Evolutionary conservation across 2,113 vertebrate species (phyloP).

Genomic region (Alethe diademata): DNA sequence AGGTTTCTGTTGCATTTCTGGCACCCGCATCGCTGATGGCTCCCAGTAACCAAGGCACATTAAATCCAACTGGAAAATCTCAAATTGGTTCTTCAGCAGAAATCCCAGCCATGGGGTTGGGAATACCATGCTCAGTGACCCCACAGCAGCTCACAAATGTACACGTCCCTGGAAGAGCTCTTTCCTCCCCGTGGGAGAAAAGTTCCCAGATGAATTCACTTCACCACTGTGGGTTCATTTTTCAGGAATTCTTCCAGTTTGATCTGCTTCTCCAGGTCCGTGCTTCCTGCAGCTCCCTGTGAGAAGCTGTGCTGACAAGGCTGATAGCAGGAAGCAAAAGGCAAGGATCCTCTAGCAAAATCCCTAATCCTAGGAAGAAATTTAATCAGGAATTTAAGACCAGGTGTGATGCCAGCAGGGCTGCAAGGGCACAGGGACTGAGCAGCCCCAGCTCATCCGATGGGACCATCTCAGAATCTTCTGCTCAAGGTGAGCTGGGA

Average conservation of each 20-base stretch:
- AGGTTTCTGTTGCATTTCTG: background rate
- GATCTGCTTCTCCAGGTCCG: background rate
- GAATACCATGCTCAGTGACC: background rate
- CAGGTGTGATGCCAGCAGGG: background rate
- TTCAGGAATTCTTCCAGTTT: background rate
- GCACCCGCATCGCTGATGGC: background rate
- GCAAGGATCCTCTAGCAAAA: background rate
- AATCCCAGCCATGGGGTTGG: background rate
- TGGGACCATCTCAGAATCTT: background rate
- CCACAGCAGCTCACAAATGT: no score
- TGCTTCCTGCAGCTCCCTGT: rapidly evolving
- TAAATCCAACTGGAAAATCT: background rate
- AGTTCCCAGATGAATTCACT: background rate
- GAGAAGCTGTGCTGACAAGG: background rate
- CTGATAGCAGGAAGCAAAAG: background rate
- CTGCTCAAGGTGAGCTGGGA: background rate
- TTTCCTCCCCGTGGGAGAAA: background rate
- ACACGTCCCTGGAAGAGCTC: background rate
- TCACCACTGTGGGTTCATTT: background rate
- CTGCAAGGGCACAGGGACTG: no score
- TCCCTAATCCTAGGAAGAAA: background rate
- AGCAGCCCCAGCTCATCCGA: background rate
- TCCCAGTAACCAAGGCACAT: rapidly evolving
- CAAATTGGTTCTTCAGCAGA: background rate
- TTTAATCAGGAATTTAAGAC: background rate